phyloP scores from a whole-genome alignment of 1,140 invertebrate genomes.

The Achatina immaculata region DNA sequence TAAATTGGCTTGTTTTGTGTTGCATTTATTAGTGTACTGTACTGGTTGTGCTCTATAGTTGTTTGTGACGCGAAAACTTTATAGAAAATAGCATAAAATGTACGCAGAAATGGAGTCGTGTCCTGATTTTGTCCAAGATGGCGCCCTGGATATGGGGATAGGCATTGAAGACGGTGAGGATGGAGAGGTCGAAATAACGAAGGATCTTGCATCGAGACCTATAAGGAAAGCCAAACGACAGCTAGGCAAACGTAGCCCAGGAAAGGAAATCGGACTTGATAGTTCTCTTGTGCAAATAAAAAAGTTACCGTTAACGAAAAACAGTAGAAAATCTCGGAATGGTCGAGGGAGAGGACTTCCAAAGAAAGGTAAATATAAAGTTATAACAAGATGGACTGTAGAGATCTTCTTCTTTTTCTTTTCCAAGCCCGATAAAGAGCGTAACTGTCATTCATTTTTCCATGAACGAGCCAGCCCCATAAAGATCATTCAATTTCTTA shows the following conservation, averaged over 20 bases:
- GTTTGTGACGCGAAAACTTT: too few species aligned
- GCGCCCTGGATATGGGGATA: conserved; percentile 40
- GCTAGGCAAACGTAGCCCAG: conserved; percentile 31
- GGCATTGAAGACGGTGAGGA: conserved; percentile 23
- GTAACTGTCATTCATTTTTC: too few species aligned
- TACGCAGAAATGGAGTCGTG: conserved; percentile 40
- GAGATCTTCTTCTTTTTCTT: too few species aligned
- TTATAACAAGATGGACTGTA: too few species aligned
- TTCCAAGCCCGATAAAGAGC: too few species aligned
- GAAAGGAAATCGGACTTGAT: conserved; percentile 29
- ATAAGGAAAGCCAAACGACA: conserved; percentile 44
- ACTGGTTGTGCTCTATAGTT: too few species aligned
- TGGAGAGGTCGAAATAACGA: conserved; percentile 10
- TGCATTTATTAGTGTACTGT: too few species aligned
- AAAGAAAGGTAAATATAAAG: conserved; percentile 54
- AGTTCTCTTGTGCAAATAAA: conserved; percentile 29
- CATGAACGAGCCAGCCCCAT: too few species aligned
- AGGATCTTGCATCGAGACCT: conserved; percentile 36
- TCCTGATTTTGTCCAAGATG: conserved; percentile 40
- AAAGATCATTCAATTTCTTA: too few species aligned
- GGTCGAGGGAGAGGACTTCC: conserved; percentile 56
- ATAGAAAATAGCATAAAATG: too few species aligned
- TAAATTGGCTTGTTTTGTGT: too few species aligned
- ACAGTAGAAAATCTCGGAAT: conserved; percentile 57
- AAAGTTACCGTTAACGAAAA: conserved; percentile 49